Evolutionary conservation across 1,140 invertebrate genomes (phyloP).

Genomic region (Grapholita molesta): DNA sequence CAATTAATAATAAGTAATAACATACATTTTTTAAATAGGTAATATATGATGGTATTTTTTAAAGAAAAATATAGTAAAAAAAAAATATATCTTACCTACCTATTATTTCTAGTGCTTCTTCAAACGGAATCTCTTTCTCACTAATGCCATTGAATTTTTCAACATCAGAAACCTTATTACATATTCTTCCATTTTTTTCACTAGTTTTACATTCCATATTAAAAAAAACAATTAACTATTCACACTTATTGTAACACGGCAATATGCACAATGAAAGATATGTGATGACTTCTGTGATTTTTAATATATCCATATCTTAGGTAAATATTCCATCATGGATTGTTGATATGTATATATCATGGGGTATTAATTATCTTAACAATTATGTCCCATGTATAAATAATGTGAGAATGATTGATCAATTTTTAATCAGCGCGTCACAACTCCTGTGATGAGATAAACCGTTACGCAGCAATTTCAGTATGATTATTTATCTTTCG

Average conservation of each 20-base stretch:
- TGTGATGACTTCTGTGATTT: neutral
- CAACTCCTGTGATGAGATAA: neutral
- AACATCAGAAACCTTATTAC: neutral
- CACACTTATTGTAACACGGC: neutral
- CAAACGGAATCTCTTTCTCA: neutral
- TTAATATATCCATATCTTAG: neutral
- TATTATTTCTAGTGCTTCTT: neutral
- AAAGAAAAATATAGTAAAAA: neutral
- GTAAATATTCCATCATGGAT: neutral
- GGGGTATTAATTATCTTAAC: neutral
- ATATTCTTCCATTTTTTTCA: neutral
- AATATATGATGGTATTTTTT: no score
- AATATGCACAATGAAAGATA: neutral
- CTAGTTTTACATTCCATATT: neutral
- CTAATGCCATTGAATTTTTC: neutral
- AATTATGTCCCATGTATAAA: neutral
- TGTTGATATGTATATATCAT: neutral
- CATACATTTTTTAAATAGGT: no score
- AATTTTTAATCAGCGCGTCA: neutral
- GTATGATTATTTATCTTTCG: no score
- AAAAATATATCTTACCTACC: neutral
- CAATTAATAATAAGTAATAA: no score
- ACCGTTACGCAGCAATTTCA: neutral
- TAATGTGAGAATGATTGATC: neutral
- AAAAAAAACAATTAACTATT: neutral